These are phyloP conservation scores for Tipula confusa DNA, from an alignment of 2,888 invertebrate species.

Conservation along the genomic window DNA sequence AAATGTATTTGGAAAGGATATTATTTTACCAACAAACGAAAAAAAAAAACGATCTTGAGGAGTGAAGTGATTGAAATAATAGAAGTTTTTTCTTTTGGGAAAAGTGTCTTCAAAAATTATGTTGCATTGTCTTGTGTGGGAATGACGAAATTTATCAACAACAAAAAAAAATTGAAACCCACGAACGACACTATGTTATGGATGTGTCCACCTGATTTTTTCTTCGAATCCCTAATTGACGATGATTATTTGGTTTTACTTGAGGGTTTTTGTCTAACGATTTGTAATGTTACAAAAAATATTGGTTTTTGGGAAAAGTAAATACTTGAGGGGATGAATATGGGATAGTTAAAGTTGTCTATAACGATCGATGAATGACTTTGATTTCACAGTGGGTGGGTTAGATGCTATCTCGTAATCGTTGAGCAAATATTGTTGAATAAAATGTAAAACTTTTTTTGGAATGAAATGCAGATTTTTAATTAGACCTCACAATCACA, in stretches of 20 bases:
- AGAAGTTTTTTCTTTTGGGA: neutral
- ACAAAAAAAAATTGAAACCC: neutral
- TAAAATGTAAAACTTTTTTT: no score
- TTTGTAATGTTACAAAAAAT: neutral
- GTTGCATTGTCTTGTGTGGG: neutral
- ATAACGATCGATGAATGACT: neutral
- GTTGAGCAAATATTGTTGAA: neutral
- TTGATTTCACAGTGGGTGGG: neutral
- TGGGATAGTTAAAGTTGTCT: neutral
- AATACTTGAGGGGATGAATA: neutral
- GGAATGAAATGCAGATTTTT: no score
- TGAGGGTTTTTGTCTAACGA: neutral
- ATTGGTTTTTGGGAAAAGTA: neutral
- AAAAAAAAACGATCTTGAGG: neutral
- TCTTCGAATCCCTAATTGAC: neutral
- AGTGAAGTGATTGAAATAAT: neutral
- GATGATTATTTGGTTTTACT: neutral
- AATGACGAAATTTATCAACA: neutral
- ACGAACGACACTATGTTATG: neutral
- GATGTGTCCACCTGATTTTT: neutral
- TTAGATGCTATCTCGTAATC: neutral
- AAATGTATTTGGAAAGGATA: neutral
- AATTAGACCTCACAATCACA: no score
- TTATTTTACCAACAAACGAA: neutral
- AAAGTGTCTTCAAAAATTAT: neutral